Conservation (phyloP, 2,113 vertebrate genomes). For the Electrona antarctica region DNA sequence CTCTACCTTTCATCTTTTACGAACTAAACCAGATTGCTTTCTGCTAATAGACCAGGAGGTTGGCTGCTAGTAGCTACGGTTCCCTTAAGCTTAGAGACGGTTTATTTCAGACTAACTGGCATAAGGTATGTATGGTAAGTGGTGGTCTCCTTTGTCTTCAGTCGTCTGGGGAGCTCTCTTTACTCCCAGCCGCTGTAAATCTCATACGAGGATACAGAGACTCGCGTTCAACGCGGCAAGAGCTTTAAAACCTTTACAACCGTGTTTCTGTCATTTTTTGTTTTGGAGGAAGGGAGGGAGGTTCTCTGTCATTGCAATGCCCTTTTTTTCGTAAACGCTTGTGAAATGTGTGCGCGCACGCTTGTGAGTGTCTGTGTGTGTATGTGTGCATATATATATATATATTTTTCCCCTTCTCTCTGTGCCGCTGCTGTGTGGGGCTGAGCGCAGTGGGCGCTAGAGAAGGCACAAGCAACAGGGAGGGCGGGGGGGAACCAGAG, state of each 20-base stretch:
- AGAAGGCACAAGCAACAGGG: slow-evolving; percentile 57
- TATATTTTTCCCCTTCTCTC: slow-evolving; percentile 39
- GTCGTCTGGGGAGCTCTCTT: slow-evolving; percentile 20
- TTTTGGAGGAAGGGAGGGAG: slow-evolving; percentile 9
- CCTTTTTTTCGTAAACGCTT: slow-evolving; percentile 54
- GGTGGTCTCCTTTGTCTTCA: slow-evolving; percentile 54
- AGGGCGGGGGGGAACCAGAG: slow-evolving; percentile 32
- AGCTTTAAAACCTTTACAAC: slow-evolving; percentile 16
- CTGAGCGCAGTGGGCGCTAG: slow-evolving; percentile 71
- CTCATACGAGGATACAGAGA: slow-evolving; percentile 22
- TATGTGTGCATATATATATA: too few relatives aligned
- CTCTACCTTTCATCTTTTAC: slow-evolving; percentile 50
- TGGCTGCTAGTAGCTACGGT: slow-evolving; percentile 26
- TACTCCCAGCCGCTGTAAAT: slow-evolving; percentile 8
- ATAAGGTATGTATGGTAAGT: slow-evolving; percentile 25
- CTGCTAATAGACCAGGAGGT: slow-evolving; percentile 28
- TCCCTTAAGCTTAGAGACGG: slow-evolving; percentile 20
- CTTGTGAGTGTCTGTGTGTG: too few relatives aligned
- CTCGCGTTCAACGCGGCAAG: slow-evolving; percentile 28
- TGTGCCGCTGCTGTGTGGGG: slow-evolving; percentile 68
- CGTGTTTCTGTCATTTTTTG: slow-evolving; percentile 13
- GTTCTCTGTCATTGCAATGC: slow-evolving; percentile 15
- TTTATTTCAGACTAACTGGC: slow-evolving; percentile 13
- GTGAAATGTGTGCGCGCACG: slow-evolving; percentile 54
- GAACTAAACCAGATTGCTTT: slow-evolving; percentile 53